Evolutionary conservation across 2,113 vertebrate genomes (phyloP).

Genomic region (Tichodroma muraria): DNA sequence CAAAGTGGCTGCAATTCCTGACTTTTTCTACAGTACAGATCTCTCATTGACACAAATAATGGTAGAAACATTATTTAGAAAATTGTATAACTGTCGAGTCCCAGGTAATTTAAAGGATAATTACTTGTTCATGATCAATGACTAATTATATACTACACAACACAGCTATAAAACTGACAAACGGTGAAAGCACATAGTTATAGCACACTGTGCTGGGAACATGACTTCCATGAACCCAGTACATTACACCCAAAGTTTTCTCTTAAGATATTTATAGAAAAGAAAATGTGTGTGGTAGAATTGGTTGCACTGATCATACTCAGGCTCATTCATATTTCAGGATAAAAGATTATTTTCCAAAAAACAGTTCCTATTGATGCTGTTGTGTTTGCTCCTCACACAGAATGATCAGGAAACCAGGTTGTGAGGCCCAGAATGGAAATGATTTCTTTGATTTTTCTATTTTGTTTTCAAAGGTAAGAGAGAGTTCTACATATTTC

Average conservation of each 20-base stretch:
- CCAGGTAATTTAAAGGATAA: conserved; percentile 43
- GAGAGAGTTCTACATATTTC: conserved; percentile 54
- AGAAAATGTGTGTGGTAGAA: neutral
- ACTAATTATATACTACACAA: neutral
- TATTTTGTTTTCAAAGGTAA: conserved; percentile 57
- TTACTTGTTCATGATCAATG: conserved; percentile 47
- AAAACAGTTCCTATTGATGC: conserved; percentile 5
- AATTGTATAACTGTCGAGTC: neutral
- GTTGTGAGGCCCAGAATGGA: conserved; percentile 25
- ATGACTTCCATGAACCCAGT: conserved; percentile 10
- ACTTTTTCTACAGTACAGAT: neutral
- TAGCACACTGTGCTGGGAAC: neutral
- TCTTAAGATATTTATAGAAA: neutral
- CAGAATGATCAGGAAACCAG: conserved; percentile 12
- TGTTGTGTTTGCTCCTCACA: conserved; percentile 20
- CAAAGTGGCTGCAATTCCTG: neutral
- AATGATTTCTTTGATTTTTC: conserved; percentile 53
- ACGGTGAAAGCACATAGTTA: conserved; percentile 2
- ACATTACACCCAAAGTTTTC: neutral
- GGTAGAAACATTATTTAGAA: conserved; percentile 16
- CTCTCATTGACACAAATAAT: conserved; percentile 18
- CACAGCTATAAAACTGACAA: conserved; percentile 22
- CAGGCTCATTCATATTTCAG: conserved; percentile 18
- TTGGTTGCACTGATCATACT: neutral
- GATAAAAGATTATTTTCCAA: conserved; percentile 26